Percentiles rank a stretch among this genome's conserved stretches.
Evolutionary conservation across 2,888 invertebrate species (phyloP).

Genomic region (Dermolepida albohirtum): DNA sequence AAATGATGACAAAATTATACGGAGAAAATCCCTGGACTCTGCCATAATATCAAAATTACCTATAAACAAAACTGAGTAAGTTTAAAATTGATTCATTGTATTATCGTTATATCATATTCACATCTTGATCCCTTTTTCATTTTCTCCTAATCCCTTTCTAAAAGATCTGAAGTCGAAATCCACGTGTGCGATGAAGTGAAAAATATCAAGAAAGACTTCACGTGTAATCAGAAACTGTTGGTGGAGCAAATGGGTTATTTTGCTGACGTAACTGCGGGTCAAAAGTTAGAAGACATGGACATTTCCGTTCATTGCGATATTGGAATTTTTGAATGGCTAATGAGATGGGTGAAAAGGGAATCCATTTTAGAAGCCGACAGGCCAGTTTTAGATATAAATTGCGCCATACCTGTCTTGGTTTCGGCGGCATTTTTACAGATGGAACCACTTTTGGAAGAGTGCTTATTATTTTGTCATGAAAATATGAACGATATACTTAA

Average conservation of each 20-base stretch:
- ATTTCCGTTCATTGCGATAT: slow-evolving; percentile 98
- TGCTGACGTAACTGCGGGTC: slow-evolving; percentile 86
- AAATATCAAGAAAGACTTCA: slow-evolving; percentile 88
- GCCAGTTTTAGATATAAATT: slow-evolving; percentile 81
- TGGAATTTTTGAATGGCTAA: slow-evolving; percentile 95
- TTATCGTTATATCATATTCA: background rate
- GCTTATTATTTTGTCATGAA: slow-evolving; percentile 86
- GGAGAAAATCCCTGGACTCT: slow-evolving; percentile 38
- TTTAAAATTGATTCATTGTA: background rate
- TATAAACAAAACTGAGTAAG: slow-evolving; percentile 49
- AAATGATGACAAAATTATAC: slow-evolving; percentile 10
- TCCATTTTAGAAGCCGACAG: slow-evolving; percentile 72
- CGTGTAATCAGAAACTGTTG: slow-evolving; percentile 86
- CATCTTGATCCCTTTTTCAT: background rate
- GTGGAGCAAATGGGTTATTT: slow-evolving; percentile 96
- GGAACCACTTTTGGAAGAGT: slow-evolving; percentile 89
- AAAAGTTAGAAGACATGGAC: slow-evolving; percentile 90
- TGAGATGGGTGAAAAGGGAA: slow-evolving; percentile 93
- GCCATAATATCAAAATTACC: slow-evolving; percentile 14
- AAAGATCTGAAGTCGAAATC: slow-evolving; percentile 83
- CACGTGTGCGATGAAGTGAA: slow-evolving; percentile 96
- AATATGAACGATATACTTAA: slow-evolving; percentile 89
- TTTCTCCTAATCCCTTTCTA: slow-evolving; percentile 13
- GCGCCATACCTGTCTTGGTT: slow-evolving; percentile 90
- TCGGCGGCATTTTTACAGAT: slow-evolving; percentile 96